phyloP scores from a whole-genome alignment of 2,888 invertebrate genomes.

The Agrilus mali region DNA sequence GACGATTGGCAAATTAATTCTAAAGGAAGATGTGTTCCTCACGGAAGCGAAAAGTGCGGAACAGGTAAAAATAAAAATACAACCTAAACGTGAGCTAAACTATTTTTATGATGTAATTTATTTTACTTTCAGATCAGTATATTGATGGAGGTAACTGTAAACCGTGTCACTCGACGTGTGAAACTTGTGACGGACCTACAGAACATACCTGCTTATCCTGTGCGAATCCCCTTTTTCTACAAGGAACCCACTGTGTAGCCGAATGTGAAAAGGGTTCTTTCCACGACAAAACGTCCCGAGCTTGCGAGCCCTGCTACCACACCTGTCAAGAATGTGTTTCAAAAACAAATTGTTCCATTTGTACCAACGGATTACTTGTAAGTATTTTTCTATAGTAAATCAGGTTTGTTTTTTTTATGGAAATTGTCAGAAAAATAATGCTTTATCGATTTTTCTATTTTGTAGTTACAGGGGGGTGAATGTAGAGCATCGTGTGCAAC shows the following conservation, averaged over 20 bases:
- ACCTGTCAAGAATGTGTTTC: conserved; percentile 68
- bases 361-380: conserved; percentile 56
- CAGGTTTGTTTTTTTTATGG: neutral
- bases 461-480: conserved; percentile 62
- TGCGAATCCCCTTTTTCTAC: conserved; percentile 56
- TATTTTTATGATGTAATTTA: conserved; percentile 1
- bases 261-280: conserved; percentile 60
- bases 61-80: conserved; percentile 39
- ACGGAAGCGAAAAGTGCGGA: conserved; percentile 56
- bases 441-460: conserved; percentile 6
- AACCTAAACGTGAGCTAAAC: conserved; percentile 1
- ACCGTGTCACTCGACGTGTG: conserved; percentile 66
- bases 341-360: conserved; percentile 67
- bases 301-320: conserved; percentile 66
- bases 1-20: conserved; percentile 63
- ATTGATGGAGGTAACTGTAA: conserved; percentile 58
- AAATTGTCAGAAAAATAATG: neutral
- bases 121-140: conserved; percentile 51
- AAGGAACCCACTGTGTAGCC: conserved; percentile 60
- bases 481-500: conserved; percentile 68
- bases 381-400: conserved; percentile 6
- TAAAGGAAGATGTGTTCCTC: conserved; percentile 61
- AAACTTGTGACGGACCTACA: conserved; percentile 69
- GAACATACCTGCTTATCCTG: conserved; percentile 64
- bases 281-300: conserved; percentile 51